Base-by-base conservation (phyloP, 2,888 invertebrate species). In the Caenorhabditis zanzibari region DNA sequence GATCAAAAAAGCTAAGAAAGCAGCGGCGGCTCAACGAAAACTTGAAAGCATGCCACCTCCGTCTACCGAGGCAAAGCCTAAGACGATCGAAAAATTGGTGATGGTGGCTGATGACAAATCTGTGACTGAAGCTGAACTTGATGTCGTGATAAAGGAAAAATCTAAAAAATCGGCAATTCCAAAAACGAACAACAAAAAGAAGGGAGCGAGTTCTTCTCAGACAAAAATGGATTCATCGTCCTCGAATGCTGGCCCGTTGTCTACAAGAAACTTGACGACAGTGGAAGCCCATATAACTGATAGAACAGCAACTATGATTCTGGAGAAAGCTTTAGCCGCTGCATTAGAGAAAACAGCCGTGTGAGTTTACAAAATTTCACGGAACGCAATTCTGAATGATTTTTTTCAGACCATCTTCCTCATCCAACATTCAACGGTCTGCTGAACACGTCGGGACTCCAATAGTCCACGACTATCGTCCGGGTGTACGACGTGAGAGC, bases 91-190 rank as follows among this genome's bases (percentile, higher is more conserved):
- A 2, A 59, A 47, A 16, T 49, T 72, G 10, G 22, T 72, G 0
- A 35, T 49, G 47, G 26, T 14, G 19, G 59, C 59, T 16, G 44
- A 47, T 22, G 72, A 72, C n/a, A 28, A 49, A 2, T 16, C 41
- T 5, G 56, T 16, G 14, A 24, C 35, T 32, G 72, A 59, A 35
- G 49, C 72, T 1, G 49, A 59, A 6, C 32, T 72, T n/a, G 59
- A 59, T 10, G 32, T 72, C 9, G 10, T 10, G 38, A 12, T 38
- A 9, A 16, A 22, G 47, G 49, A 59, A 14, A 26, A 58, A 10
- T 1, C 28, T 4, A 3, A 41, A n/a, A 26, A 10, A 26, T 9
- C 22, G 24, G 41, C 9, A 16, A n/a, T 0, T n/a, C 14, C 32
- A 32, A 32, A 7, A 32, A 32, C 22, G 6, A 71, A 58, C 2